These are phyloP conservation scores for Sicus ferrugineus DNA, from an alignment of 2,888 invertebrate species.

Conservation along the genomic window DNA sequence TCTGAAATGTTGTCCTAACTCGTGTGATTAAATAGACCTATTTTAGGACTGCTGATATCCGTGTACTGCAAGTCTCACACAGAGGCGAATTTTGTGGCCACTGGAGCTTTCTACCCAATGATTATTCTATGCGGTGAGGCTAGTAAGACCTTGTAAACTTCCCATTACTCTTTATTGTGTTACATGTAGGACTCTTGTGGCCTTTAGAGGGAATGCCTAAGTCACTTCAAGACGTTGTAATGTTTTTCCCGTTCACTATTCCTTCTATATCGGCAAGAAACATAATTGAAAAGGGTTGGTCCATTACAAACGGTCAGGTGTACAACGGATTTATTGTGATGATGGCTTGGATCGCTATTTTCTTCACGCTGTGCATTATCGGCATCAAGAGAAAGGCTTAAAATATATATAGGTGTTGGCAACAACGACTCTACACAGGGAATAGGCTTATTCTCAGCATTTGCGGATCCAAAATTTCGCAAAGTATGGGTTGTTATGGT, in stretches of 20 bases:
- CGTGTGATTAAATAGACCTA: neutral
- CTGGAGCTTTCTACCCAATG: conserved; percentile 91
- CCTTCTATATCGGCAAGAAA: conserved; percentile 79
- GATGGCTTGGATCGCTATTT: conserved; percentile 71
- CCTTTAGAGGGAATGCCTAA: conserved; percentile 75
- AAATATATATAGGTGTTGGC: conserved; percentile 30
- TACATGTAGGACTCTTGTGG: conserved; percentile 70
- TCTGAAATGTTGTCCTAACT: neutral
- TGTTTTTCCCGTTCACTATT: conserved; percentile 79
- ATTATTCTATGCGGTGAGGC: conserved; percentile 80
- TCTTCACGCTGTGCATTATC: conserved; percentile 69
- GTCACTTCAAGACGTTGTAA: conserved; percentile 70
- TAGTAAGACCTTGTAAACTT: neutral
- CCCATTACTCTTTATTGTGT: neutral
- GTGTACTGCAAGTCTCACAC: conserved; percentile 80
- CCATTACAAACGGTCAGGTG: conserved; percentile 73
- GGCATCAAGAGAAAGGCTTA: conserved; percentile 66
- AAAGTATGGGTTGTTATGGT: too few relatives aligned
- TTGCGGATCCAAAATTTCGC: too few relatives aligned
- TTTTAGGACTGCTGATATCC: conserved; percentile 79
- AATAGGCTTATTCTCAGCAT: too few relatives aligned
- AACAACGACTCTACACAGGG: neutral
- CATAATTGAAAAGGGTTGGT: conserved; percentile 79
- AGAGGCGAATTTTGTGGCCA: conserved; percentile 82
- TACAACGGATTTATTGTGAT: conserved; percentile 77